Evolutionary conservation across 53 echinoderm and acorn worm species (phyloP).

Genomic region (Mesocentrotus franciscanus): DNA sequence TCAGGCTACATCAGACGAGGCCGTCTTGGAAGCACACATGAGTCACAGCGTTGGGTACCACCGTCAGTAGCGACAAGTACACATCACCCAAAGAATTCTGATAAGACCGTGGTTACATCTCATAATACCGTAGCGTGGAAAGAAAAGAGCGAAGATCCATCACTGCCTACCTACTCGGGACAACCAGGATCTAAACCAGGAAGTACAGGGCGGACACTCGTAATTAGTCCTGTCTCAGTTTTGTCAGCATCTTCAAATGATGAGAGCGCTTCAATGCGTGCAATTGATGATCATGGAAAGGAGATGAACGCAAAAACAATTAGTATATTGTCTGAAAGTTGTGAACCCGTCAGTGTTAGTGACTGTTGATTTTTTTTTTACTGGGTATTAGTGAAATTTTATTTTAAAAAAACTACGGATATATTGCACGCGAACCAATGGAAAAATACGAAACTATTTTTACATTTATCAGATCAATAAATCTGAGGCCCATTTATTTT

Average conservation of each 20-base stretch:
- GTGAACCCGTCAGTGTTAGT: constrained; percentile 33
- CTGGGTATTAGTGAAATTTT: no score
- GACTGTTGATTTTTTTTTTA: not conserved
- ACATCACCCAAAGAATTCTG: not conserved
- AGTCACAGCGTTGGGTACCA: constrained; percentile 47
- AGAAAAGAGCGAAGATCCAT: not conserved
- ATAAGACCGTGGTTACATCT: not conserved
- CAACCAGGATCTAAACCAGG: not conserved
- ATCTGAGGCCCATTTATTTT: no score
- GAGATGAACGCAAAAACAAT: not conserved
- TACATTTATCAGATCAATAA: not conserved
- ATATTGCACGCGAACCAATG: no score
- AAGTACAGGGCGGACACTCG: not conserved
- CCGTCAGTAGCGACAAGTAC: not conserved
- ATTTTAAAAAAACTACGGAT: not conserved
- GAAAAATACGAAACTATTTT: no score
- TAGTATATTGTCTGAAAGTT: constrained; percentile 17
- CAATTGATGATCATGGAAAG: not conserved
- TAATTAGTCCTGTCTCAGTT: constrained; percentile 15
- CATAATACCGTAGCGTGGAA: constrained; percentile 9
- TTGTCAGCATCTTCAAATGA: constrained; percentile 33
- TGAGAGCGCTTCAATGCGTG: not conserved
- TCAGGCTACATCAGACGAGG: not conserved
- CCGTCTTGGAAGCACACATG: not conserved
- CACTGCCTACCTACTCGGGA: not conserved